Evolutionary conservation across 2,797 vertebrate genomes (phyloP).

Genomic region (Pangasius sanitwongsei): DNA sequence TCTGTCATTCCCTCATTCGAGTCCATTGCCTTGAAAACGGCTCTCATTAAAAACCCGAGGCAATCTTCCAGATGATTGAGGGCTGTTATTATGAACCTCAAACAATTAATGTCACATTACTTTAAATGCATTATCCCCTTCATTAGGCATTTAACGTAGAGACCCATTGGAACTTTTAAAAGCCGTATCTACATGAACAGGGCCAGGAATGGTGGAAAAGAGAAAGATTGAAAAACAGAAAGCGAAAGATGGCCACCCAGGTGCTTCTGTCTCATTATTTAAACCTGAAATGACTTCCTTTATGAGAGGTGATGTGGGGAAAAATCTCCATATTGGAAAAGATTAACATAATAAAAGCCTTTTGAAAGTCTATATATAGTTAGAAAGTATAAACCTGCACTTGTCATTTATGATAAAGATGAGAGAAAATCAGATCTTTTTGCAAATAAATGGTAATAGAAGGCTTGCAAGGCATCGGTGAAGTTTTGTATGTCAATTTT

Average conservation of each 20-base stretch:
- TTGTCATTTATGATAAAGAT: conserved; percentile 17
- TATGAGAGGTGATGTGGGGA: conserved; percentile 46
- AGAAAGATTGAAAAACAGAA: conserved; percentile 38
- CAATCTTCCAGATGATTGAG: conserved; percentile 71
- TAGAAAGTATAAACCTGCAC: conserved; percentile 39
- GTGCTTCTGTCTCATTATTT: conserved; percentile 54
- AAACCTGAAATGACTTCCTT: conserved; percentile 54
- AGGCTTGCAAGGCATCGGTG: neutral
- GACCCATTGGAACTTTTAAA: conserved; percentile 65
- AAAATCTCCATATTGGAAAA: conserved; percentile 42
- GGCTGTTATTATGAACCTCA: conserved; percentile 67
- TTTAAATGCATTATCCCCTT: conserved; percentile 69
- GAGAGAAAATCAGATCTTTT: conserved; percentile 2
- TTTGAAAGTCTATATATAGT: conserved; percentile 42
- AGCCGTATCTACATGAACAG: conserved; percentile 63
- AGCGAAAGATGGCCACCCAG: conserved; percentile 53
- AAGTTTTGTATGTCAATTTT: neutral
- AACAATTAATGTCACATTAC: conserved; percentile 74
- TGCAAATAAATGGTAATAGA: neutral
- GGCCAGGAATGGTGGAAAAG: conserved; percentile 40
- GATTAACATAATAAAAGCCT: conserved; percentile 49
- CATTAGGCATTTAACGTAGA: conserved; percentile 67
- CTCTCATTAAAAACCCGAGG: conserved; percentile 64
- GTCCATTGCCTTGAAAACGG: conserved; percentile 64
- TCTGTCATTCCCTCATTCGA: conserved; percentile 64